phyloP scores from a whole-genome alignment of 1,140 invertebrate species.

The Nasonia giraulti region DNA sequence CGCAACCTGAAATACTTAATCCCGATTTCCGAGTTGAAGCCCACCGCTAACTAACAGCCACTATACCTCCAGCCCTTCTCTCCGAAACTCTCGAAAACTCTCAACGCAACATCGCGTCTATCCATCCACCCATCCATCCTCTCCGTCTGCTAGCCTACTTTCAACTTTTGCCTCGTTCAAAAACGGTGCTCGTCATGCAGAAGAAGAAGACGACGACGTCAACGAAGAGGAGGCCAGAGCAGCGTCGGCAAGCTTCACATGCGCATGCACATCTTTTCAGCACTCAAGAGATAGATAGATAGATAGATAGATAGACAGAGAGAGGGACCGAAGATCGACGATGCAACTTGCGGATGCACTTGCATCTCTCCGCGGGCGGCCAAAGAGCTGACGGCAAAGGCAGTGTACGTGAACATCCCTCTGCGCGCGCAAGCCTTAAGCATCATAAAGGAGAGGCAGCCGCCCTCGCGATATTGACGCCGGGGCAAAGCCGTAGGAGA shows the following conservation, averaged over 20 bases:
- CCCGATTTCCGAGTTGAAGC: not conserved
- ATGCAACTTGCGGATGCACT: constrained; percentile 10
- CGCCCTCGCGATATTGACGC: constrained; percentile 24
- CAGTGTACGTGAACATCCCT: not conserved
- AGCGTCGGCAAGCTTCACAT: not conserved
- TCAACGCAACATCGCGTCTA: not conserved
- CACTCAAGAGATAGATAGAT: not conserved
- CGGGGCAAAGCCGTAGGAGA: not conserved
- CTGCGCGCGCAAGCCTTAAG: not conserved
- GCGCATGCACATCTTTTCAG: not conserved
- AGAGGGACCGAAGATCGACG: not conserved
- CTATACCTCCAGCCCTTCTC: not conserved
- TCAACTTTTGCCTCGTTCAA: not conserved
- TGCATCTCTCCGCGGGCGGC: not conserved
- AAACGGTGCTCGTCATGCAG: not conserved
- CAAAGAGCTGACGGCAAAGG: not conserved
- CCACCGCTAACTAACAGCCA: not conserved
- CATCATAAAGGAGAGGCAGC: constrained; percentile 6
- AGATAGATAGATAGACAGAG: not conserved
- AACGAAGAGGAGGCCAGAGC: not conserved
- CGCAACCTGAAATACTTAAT: no score
- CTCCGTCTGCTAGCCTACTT: not conserved
- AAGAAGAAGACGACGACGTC: not conserved
- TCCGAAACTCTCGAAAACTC: not conserved
- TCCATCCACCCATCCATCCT: not conserved